A percentile compares a stretch with the other conserved stretches of the same genome.
These are phyloP conservation scores for Tetramorium bicarinatum DNA, from an alignment of 2,888 invertebrate genomes.

Conservation along the genomic window DNA sequence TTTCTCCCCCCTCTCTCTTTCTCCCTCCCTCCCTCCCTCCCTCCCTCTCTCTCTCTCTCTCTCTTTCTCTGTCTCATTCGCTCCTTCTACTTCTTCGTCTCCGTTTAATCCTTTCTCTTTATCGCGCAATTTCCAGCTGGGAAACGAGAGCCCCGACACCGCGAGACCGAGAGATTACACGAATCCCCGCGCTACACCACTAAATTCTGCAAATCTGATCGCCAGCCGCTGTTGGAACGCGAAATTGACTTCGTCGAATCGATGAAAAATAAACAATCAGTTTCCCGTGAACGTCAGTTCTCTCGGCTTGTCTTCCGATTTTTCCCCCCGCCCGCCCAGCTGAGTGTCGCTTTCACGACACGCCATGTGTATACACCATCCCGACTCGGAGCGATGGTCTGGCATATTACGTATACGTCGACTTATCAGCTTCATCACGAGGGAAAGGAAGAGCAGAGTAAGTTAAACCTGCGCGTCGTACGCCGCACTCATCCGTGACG, in stretches of 20 bases:
- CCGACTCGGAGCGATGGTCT: slow-evolving; percentile 1
- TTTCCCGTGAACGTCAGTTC: not conserved
- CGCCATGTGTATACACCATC: not conserved
- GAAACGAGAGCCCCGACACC: not conserved
- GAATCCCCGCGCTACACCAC: not conserved
- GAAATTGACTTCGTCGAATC: not conserved
- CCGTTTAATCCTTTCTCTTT: not conserved
- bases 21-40: not conserved
- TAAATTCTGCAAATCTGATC: not conserved
- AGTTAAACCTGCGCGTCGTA: slow-evolving; percentile 21
- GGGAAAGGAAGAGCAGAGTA: slow-evolving; percentile 24
- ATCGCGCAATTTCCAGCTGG: not conserved
- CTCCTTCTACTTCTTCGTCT: not conserved
- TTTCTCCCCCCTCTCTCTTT: too few relatives aligned
- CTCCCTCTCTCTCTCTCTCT: not conserved
- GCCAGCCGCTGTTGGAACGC: not conserved
- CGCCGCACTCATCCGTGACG: not conserved
- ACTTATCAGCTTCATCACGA: slow-evolving; percentile 18
- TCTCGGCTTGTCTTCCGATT: not conserved
- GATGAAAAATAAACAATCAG: not conserved
- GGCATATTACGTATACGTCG: not conserved
- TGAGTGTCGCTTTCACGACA: slow-evolving; percentile 18
- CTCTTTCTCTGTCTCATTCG: not conserved
- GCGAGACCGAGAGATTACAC: not conserved
- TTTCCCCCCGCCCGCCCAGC: not conserved